These are phyloP conservation scores for Drosophila prostipennis DNA, from an alignment of 2,888 invertebrate genomes.

Conservation along the genomic window DNA sequence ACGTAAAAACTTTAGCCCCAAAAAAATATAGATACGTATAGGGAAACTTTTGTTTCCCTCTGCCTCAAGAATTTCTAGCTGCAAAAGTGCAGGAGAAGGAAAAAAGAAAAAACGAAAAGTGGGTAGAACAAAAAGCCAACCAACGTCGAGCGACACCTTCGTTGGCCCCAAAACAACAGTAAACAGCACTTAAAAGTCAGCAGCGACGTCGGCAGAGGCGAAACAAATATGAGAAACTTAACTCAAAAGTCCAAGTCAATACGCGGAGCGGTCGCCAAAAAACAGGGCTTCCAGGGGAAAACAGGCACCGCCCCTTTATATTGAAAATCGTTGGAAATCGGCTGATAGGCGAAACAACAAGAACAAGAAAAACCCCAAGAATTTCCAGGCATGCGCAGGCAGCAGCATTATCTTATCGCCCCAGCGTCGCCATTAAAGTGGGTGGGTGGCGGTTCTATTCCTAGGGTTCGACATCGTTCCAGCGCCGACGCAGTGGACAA, in stretches of 20 bases:
- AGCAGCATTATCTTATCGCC: slow-evolving; percentile 66
- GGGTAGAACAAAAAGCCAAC: slow-evolving; percentile 50
- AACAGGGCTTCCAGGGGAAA: slow-evolving; percentile 48
- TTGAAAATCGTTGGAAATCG: slow-evolving; percentile 78
- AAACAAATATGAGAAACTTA: slow-evolving; percentile 77
- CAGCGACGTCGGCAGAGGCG: slow-evolving; percentile 66
- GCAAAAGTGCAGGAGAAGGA: slow-evolving; percentile 13
- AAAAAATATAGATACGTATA: slow-evolving; percentile 4
- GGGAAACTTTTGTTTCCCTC: slow-evolving; percentile 21
- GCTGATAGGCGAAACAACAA: slow-evolving; percentile 55
- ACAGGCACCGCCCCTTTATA: slow-evolving; percentile 74
- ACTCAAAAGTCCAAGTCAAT: slow-evolving; percentile 79
- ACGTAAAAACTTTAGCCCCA: slow-evolving; percentile 63
- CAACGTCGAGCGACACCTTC: slow-evolving; percentile 80
- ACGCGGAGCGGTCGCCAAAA: slow-evolving; percentile 68
- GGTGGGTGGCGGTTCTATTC: slow-evolving; percentile 29
- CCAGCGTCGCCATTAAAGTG: slow-evolving; percentile 68
- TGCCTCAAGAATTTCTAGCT: slow-evolving; percentile 32
- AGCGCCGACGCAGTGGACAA: slow-evolving; percentile 59
- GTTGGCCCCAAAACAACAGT: slow-evolving; percentile 81
- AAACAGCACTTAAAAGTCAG: slow-evolving; percentile 80
- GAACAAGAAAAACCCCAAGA: slow-evolving; percentile 38
- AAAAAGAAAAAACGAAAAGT: slow-evolving; percentile 13
- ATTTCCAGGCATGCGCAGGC: slow-evolving; percentile 58
- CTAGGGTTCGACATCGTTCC: slow-evolving; percentile 56